Base-by-base conservation (phyloP, 2,888 invertebrate genomes). In the Lasioglossum zephyrum region DNA sequence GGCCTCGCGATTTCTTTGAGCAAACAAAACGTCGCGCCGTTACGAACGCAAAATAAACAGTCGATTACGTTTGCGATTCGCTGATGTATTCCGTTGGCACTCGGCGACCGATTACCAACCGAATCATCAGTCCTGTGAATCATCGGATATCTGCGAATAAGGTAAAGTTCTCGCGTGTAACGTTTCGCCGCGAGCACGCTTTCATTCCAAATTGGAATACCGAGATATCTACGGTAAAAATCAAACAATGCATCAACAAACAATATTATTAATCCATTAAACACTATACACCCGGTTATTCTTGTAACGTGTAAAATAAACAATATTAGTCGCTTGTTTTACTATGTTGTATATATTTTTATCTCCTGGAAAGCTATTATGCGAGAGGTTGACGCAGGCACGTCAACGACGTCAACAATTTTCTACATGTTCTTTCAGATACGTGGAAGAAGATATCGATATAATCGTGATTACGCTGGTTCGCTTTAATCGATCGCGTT, bases 1-100 rank as follows among this genome's bases (percentile, higher is more conserved):
- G 66, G 39, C 69, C 69, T 70, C 41, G 69, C n/a, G 69, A 41
- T 70, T 22, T 70, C 69, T 11, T 9, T 22, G 69, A 41, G 4
- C 41, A 39, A 70, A 70, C 69, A 70, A 70, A 39, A n/a, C 39
- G 11, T 11, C n/a, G 63, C 63, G 31, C 16, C 13, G 69, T 70
- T 70, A 41, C 41, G 39, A 0, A 70, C 69, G 69, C 1, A 70
- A 70, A 70, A 70, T 41, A 70, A 70, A 70, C 69, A 41, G 69
- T 1, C 22, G 69, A 41, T 41, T 70, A 41, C 69, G 69, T 70
- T 22, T 9, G 11, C 39, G 69, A 70, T 22, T 36, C 69, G 69
- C 36, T 18, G 18, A 39, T 49, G 69, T 39, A 69, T 69, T 69
- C 36, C 9, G 39, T 39, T 39, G 41, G 39, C 22, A 22, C 41